phyloP scores from a whole-genome alignment of 2,797 vertebrate species.

The Manis javanica region DNA sequence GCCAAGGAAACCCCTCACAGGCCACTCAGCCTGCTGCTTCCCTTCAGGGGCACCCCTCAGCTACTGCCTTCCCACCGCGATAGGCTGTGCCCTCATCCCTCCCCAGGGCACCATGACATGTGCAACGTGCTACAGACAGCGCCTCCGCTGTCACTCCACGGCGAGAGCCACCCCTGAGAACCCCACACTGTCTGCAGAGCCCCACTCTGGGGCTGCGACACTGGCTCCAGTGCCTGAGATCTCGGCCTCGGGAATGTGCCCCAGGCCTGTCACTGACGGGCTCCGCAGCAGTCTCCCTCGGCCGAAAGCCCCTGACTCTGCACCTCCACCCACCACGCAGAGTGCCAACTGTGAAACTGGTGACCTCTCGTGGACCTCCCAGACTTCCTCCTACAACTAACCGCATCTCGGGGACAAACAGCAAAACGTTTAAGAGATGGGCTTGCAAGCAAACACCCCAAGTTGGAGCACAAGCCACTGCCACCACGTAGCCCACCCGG shows the following conservation, averaged over 20 bases:
- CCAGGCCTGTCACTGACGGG: accelerated
- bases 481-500: accelerated
- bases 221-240: neutral
- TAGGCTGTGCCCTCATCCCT: neutral
- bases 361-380: neutral
- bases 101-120: neutral
- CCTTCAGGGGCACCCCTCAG: neutral
- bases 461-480: neutral
- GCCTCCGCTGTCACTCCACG: neutral
- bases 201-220: accelerated
- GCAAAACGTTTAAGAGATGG: neutral
- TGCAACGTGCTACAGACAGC: too few species aligned
- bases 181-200: neutral
- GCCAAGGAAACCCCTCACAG: neutral
- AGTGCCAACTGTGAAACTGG: too few species aligned
- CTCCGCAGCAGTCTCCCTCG: neutral
- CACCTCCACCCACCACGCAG: neutral
- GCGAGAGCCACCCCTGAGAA: accelerated
- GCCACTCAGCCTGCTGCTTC: neutral
- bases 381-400: neutral
- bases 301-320: neutral
- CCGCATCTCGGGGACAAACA: neutral
- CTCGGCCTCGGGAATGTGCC: accelerated
- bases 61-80: accelerated
- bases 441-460: neutral